These are phyloP conservation scores for Pica pica DNA, from an alignment of 2,113 vertebrate species.

Conservation along the genomic window DNA sequence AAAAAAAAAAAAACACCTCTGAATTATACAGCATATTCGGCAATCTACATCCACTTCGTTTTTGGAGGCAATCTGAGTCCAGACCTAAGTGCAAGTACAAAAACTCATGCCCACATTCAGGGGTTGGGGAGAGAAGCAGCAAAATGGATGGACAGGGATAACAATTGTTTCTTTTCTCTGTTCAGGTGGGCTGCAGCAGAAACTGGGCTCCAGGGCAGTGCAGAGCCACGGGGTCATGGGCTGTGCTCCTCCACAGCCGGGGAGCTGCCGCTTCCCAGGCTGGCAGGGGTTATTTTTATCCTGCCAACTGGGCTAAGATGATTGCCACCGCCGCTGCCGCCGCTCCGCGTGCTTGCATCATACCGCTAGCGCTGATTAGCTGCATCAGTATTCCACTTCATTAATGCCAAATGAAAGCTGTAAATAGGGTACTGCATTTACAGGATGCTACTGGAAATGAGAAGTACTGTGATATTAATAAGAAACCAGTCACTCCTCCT, in stretches of 20 bases:
- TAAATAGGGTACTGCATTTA: slow-evolving; percentile 35
- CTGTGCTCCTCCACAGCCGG: neutral
- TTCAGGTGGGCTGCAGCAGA: neutral
- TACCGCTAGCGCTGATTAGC: slow-evolving; percentile 23
- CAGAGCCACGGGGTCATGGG: rapidly evolving
- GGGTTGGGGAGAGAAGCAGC: neutral
- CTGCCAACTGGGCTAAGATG: neutral
- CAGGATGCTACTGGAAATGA: neutral
- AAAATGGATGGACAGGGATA: neutral
- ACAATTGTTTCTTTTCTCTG: neutral
- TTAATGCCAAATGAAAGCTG: slow-evolving; percentile 45
- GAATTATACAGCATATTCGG: neutral
- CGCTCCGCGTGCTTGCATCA: neutral
- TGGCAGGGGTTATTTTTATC: slow-evolving; percentile 39
- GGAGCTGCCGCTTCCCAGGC: neutral
- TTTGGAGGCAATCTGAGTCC: neutral
- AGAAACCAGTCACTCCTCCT: neutral
- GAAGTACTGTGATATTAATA: neutral
- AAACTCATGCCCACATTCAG: neutral
- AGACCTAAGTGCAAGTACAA: neutral
- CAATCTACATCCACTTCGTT: neutral
- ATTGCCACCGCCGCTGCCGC: neutral
- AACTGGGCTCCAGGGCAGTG: rapidly evolving
- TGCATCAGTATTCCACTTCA: slow-evolving; percentile 51
- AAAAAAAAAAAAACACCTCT: neutral